Evolutionary conservation across 2,888 invertebrate species (phyloP).

Genomic region (Alitta virens): DNA sequence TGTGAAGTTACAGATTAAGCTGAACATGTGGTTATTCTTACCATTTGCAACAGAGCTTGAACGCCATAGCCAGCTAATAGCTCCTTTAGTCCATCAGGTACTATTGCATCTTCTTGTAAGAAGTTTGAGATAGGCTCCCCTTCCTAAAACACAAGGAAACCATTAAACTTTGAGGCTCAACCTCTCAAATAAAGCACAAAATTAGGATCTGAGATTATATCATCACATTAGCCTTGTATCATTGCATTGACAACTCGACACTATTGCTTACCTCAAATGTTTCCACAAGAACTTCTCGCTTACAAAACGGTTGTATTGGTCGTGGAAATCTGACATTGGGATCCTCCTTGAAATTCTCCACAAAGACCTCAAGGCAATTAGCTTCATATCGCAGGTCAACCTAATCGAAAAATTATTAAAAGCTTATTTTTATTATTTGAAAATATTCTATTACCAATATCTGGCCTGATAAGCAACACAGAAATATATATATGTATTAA

Average conservation of each 20-base stretch:
- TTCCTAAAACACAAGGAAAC: slow-evolving; percentile 35
- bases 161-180: too few relatives aligned
- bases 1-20: background rate
- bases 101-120: slow-evolving; percentile 26
- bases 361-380: slow-evolving; percentile 56
- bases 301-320: slow-evolving; percentile 55
- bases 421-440: too few relatives aligned
- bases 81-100: slow-evolving; percentile 33
- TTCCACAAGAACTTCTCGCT: slow-evolving; percentile 58
- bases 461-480: too few relatives aligned
- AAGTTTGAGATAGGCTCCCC: slow-evolving; percentile 55
- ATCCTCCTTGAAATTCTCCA: slow-evolving; percentile 53
- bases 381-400: slow-evolving; percentile 60
- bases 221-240: too few relatives aligned
- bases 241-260: too few relatives aligned
- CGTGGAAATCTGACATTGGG: slow-evolving; percentile 55
- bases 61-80: slow-evolving; percentile 59
- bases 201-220: too few relatives aligned
- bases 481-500: too few relatives aligned
- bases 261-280: slow-evolving; percentile 54
- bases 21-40: too few relatives aligned
- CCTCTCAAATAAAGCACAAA: too few relatives aligned
- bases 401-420: too few relatives aligned
- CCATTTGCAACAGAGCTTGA: slow-evolving; percentile 59
- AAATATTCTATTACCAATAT: too few relatives aligned